A percentile compares a stretch with the other conserved stretches of the same genome.
These are phyloP conservation scores for Netelia inedita DNA, from an alignment of 2,888 invertebrate genomes.

Conservation along the genomic window DNA sequence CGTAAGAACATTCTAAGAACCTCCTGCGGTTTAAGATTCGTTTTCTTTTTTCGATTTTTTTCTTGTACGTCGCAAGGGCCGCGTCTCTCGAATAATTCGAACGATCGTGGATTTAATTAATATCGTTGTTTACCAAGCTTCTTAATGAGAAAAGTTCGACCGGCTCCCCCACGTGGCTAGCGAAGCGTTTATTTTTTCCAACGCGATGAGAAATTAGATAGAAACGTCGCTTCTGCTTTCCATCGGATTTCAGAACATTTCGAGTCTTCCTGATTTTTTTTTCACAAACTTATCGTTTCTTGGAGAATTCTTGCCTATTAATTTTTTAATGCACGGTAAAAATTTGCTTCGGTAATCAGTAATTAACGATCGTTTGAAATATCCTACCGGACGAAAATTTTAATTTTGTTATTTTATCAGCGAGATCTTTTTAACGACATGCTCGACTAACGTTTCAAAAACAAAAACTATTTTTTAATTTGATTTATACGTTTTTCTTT, in stretches of 20 bases:
- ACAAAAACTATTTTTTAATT: not conserved
- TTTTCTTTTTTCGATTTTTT: not conserved
- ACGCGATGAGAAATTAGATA: not conserved
- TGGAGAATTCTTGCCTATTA: not conserved
- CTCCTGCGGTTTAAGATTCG: too few relatives aligned
- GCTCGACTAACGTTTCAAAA: not conserved
- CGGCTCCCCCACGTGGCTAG: slow-evolving; percentile 16
- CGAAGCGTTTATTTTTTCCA: not conserved
- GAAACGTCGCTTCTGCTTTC: not conserved
- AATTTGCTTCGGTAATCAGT: not conserved
- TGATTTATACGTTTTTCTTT: not conserved
- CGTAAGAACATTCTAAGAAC: not conserved
- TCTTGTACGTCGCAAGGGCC: not conserved
- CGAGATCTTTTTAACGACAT: not conserved
- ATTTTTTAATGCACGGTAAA: not conserved
- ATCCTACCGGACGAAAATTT: not conserved
- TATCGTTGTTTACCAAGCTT: slow-evolving; percentile 32
- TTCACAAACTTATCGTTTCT: not conserved
- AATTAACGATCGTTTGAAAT: not conserved
- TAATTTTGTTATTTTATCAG: not conserved
- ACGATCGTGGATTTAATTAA: slow-evolving; percentile 49
- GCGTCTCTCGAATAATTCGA: slow-evolving; percentile 15
- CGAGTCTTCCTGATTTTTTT: not conserved
- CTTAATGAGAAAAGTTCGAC: slow-evolving; percentile 26
- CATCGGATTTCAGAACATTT: not conserved